phyloP scores from a whole-genome alignment of 2,113 vertebrate genomes.

The Cyprinodon variegatus region DNA sequence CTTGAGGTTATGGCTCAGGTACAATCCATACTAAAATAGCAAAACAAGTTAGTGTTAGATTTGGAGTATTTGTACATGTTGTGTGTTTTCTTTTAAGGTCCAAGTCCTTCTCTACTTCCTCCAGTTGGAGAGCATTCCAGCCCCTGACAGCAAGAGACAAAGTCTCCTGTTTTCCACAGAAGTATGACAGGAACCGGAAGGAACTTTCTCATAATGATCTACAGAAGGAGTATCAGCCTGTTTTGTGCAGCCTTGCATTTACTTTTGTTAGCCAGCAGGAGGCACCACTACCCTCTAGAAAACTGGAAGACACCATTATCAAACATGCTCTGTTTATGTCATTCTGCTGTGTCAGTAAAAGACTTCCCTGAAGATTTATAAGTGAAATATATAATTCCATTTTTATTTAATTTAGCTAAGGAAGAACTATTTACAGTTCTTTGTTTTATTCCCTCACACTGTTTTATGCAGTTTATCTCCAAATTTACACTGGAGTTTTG shows the following conservation, averaged over 20 bases:
- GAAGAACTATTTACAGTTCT: slow-evolving; percentile 34
- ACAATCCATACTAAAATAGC: neutral
- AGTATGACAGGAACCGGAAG: slow-evolving; percentile 79
- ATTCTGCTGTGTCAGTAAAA: slow-evolving; percentile 47
- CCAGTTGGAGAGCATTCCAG: slow-evolving; percentile 93
- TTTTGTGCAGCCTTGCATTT: slow-evolving; percentile 13
- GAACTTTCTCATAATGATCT: neutral
- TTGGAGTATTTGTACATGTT: neutral
- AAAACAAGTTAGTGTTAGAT: neutral
- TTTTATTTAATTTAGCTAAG: slow-evolving; percentile 42
- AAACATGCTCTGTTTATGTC: slow-evolving; percentile 33
- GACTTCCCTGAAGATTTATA: slow-evolving; percentile 20
- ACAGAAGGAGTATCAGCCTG: slow-evolving; percentile 9
- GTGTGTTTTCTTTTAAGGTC: slow-evolving; percentile 78
- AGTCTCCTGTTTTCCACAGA: slow-evolving; percentile 97
- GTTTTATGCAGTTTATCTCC: slow-evolving; percentile 45
- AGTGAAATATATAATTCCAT: slow-evolving; percentile 36
- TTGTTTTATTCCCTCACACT: slow-evolving; percentile 3
- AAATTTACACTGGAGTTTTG: slow-evolving; percentile 8
- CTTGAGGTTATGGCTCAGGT: slow-evolving; percentile 99
- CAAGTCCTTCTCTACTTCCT: slow-evolving; percentile 98
- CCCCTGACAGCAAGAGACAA: slow-evolving; percentile 96
- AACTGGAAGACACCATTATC: slow-evolving; percentile 24
- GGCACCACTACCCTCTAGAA: slow-evolving; percentile 32
- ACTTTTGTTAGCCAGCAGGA: slow-evolving; percentile 56